Base-by-base conservation (phyloP, 2,113 vertebrate species). In the Opisthocomus hoazin region DNA sequence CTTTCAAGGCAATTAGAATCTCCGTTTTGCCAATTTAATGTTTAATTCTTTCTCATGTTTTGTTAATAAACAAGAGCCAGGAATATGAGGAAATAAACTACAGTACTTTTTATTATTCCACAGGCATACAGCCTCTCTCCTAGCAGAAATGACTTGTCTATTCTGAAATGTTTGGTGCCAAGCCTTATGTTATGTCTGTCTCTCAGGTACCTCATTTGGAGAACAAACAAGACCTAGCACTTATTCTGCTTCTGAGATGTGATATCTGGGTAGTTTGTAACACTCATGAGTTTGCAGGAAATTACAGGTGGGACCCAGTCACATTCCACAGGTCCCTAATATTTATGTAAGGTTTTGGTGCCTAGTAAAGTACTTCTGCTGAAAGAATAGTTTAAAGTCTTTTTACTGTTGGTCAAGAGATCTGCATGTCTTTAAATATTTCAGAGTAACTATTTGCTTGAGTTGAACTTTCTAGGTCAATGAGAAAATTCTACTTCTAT, bases 31-130 rank as follows among this genome's bases (percentile, higher is more conserved):
- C 51, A 74, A 60, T 70, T 21, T 66, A 69, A 61, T 89, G 34
- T 93, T 95, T 79, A 64, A 85, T 89, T 87, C 34, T 78, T 89
- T 66, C 58, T 94, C 73, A 56, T 75, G 7, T 92, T 90, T 87
- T 84, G 57, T 87, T 76, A 87, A 83, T 70, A 77, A 68, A 76
- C 18, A 87, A 80, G 29, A 93, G 5, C 9, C 16, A 93, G 66
- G 65, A 94, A 57, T 36, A 41, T 17, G 15, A 83, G 20, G 66
- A 86, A 15, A 84, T 57, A 88, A 96, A 51, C 30, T 41, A n/a
- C 39, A 89, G 22, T 12, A 43, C 34, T 65, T 87, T 78, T 82
- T 87, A 56, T 53, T 95, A 86, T 76, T 94, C 41, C 15, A 89
- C 20, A 60, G 16, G 18, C 48, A 63, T 30, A 41, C 6, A 78